Percentiles rank a stretch among this genome's conserved stretches.
Evolutionary conservation across 2,113 vertebrate species (phyloP).

Genomic region (Rhea pennata): DNA sequence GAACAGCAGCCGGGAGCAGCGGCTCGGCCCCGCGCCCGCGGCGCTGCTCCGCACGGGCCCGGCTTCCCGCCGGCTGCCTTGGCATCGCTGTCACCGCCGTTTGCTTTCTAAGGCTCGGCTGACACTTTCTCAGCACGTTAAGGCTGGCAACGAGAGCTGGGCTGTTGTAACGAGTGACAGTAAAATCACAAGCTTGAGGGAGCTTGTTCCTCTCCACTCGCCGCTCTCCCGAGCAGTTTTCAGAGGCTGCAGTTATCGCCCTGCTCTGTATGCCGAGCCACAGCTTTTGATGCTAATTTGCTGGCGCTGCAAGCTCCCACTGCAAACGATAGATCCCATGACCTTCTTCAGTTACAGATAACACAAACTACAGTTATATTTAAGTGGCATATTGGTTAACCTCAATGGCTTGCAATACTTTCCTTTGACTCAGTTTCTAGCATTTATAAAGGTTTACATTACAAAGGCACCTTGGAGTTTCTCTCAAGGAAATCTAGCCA

Average conservation of each 20-base stretch:
- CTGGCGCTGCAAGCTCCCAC: conserved; percentile 12
- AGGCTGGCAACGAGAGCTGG: neutral
- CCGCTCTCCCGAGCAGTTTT: conserved; percentile 4
- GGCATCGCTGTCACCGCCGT: neutral
- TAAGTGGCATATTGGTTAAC: conserved; percentile 58
- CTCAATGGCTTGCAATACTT: neutral
- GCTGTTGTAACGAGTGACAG: neutral
- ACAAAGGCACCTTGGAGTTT: conserved; percentile 64
- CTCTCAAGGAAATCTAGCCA: neutral
- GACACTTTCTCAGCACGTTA: neutral
- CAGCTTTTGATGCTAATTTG: conserved; percentile 48
- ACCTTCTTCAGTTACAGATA: conserved; percentile 70
- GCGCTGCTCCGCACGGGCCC: accelerated
- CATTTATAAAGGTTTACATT: conserved; percentile 36
- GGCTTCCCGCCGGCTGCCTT: accelerated
- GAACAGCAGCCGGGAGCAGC: accelerated
- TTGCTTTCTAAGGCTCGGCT: neutral
- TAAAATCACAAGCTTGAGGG: neutral
- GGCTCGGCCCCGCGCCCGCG: accelerated
- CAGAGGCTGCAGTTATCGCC: neutral
- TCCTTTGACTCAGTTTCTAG: conserved; percentile 7
- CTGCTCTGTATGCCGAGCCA: conserved; percentile 49
- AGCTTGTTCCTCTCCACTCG: neutral
- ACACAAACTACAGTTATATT: conserved; percentile 55
- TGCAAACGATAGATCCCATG: conserved; percentile 37